Base-by-base conservation (phyloP, 2,113 vertebrate genomes). In the Pluvianellus socialis region DNA sequence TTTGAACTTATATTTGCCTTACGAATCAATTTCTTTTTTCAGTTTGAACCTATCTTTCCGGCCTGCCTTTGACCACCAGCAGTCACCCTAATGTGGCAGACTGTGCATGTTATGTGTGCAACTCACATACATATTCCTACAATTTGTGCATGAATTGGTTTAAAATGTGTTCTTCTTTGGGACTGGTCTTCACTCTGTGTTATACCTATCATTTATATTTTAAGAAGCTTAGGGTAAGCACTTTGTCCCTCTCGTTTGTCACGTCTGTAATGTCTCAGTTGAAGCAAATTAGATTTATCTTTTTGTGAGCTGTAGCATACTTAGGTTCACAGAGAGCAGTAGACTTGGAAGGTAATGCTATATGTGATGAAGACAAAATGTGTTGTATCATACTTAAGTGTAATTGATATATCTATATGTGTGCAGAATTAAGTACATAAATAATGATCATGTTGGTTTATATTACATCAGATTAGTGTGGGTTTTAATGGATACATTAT, bases 191-290 rank as follows among this genome's bases (percentile, higher is more conserved):
- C 33, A 10, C 30, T 77, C 38, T 66, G 0, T 79, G 56, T 61
- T 79, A 26, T 27, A 92, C 24, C 33, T 88, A n/a, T 75, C 44
- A 38, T 56, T 72, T 65, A 68, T 79, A 55, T 90, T 74, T 72
- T 92, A 94, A 96, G 93, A 73, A 76, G 96, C 90, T 97, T 97
- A 95, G 74, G 63, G 20, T 95, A 86, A 95, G 93, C 85, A 93
- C 77, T 90, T 93, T 90, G 88, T 82, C 66, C 71, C 81, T 90
- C 44, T 92, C 63, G 88, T 89, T 92, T 92, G 82, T 88, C 95
- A 88, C 53, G 90, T 87, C 73, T 93, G 44, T 91, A 91, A 79
- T 55, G 66, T 96, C 88, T 90, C 27, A 22, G 26, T 90, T 92
- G n/a, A 90, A 86, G 81, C 89, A 94, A 96, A 96, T 95, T 71